Percentiles rank a stretch among this genome's conserved stretches.
Conservation (phyloP, 2,797 vertebrate species). For the Tinamus major region DNA sequence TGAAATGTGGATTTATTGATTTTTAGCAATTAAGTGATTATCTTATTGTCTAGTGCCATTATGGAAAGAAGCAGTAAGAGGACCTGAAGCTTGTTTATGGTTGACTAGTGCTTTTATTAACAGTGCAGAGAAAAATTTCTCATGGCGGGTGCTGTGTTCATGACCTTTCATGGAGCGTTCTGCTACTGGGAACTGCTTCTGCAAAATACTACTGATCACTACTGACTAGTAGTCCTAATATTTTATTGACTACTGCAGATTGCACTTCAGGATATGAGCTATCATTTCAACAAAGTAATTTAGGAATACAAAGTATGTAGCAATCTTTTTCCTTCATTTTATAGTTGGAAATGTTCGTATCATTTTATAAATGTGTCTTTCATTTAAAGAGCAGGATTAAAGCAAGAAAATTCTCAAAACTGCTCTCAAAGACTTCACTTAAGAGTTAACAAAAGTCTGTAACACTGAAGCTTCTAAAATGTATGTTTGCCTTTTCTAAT, state of each 20-base stretch:
- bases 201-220: not conserved
- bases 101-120: slow-evolving; percentile 6
- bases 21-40: rapidly evolving
- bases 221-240: not conserved
- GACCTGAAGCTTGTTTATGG: not conserved
- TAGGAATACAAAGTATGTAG: not conserved
- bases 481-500: rapidly evolving
- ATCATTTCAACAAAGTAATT: not conserved
- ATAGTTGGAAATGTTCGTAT: not conserved
- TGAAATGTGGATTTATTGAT: not conserved
- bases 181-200: slow-evolving; percentile 10
- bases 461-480: rapidly evolving
- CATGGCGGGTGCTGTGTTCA: not conserved
- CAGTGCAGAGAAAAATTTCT: not conserved
- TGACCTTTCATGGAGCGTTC: slow-evolving; percentile 25
- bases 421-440: not conserved
- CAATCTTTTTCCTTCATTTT: not conserved
- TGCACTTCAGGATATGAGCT: slow-evolving; percentile 53
- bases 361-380: not conserved
- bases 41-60: rapidly evolving
- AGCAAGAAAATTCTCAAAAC: not conserved
- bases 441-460: not conserved
- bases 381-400: not conserved
- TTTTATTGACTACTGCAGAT: slow-evolving; percentile 5
- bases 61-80: not conserved